Evolutionary conservation across 2,113 vertebrate species (phyloP), one percentile per base, ranked within the genome.

Genomic region (zebrafish (Danio rerio)): DNA sequence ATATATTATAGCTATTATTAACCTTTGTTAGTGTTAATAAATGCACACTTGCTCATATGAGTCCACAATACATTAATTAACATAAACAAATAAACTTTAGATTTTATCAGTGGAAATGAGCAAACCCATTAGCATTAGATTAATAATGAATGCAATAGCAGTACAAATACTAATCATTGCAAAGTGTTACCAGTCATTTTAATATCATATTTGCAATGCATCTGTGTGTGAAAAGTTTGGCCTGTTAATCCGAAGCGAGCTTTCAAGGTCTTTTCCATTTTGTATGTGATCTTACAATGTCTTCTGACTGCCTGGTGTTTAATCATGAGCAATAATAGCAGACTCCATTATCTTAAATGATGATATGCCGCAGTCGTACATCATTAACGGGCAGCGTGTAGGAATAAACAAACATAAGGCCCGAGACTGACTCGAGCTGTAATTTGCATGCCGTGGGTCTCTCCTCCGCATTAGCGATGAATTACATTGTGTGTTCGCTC

Each of bases 301-400:
- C 52, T 20, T 16, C 71, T 12, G 31, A 40, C 49, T 15, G 70
- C 21, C 21, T 13, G 40, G 20, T 43, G 40, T 74, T 58, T 74
- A 56, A 74, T 58, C 52, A 55, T 56, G 10, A 55, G 50, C 21
- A 72, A 47, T 69, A 69, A 47, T 69, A 69, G 66, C 66, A 69
- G 66, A 47, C n/a, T 49, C 66, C 20, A 55, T 72, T 55, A 72
- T 72, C 70, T 56, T 42, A 74, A 56, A 56, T 56, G 9, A 55
- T 73, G 16, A 74, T 43, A 56, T 58, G 66, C 43, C 1, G 2
- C 66, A 12, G 66, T 69, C 43, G 66, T 49, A 69, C n/a, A 49
- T 69, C 43, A 69, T 69, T 74, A n/a, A 56, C 5, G 5, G 10
- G 31, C 16, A 42, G 50, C 31, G 31, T 74, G 70, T 55, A 15